Percentiles rank a stretch among this genome's conserved stretches.
phyloP scores from a whole-genome alignment of 2,113 vertebrate species.

The Peromyscus maniculatus region DNA sequence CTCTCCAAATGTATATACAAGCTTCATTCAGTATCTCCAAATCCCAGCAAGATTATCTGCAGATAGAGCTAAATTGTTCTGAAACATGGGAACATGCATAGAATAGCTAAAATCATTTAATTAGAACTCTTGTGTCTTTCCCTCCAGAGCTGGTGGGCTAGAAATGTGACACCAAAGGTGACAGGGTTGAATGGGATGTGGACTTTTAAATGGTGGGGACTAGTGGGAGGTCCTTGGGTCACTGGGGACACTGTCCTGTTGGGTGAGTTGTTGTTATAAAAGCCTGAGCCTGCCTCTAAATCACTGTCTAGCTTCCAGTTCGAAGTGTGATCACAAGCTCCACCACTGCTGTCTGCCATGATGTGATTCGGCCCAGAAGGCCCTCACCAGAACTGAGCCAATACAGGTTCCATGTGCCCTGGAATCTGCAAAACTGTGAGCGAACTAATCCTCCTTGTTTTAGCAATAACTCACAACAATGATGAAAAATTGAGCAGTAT shows the following conservation, averaged over 20 bases:
- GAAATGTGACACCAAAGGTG: neutral
- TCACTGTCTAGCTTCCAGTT: neutral
- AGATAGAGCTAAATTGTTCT: neutral
- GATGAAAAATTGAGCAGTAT: neutral
- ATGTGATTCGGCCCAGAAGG: neutral
- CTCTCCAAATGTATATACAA: neutral
- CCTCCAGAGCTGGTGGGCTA: neutral
- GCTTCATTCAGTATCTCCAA: neutral
- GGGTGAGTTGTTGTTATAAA: neutral
- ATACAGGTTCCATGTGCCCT: too few species aligned
- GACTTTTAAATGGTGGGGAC: neutral
- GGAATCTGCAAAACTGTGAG: neutral
- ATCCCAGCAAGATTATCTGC: neutral
- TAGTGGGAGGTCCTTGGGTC: neutral
- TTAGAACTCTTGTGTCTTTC: neutral
- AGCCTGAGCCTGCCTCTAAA: neutral
- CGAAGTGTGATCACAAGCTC: neutral
- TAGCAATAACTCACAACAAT: neutral
- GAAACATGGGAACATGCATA: neutral
- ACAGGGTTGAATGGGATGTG: neutral
- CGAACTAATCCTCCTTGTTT: neutral
- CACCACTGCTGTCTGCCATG: neutral
- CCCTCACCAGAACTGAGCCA: neutral
- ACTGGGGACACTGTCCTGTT: neutral
- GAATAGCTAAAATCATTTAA: neutral